Conservation (phyloP, 2,888 invertebrate genomes). For the Dicroscelio sp. region DNA sequence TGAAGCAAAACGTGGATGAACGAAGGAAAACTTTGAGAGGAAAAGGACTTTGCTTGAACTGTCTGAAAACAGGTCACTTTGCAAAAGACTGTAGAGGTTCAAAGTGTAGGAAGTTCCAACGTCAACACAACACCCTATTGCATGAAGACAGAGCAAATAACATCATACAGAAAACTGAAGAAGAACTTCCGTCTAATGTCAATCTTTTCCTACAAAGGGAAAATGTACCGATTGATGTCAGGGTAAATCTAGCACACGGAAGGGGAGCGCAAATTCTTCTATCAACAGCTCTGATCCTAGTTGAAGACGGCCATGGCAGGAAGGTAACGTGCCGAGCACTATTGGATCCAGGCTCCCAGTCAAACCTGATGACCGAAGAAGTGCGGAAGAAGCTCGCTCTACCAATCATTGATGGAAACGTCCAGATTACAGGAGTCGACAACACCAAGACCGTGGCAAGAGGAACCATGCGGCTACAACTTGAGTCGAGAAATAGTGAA, state of each 20-base stretch:
- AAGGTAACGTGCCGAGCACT: slow-evolving; percentile 48
- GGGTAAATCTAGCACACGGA: neutral
- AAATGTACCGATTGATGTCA: neutral
- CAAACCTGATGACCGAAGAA: slow-evolving; percentile 61
- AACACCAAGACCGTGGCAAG: neutral
- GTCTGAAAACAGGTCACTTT: slow-evolving; percentile 6
- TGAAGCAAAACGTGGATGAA: slow-evolving; percentile 10
- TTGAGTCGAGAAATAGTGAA: neutral
- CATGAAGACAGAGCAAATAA: neutral
- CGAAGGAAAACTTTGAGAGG: neutral
- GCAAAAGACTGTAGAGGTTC: slow-evolving; percentile 29
- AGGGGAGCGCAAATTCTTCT: neutral
- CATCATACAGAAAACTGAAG: neutral
- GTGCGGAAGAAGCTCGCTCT: slow-evolving; percentile 41
- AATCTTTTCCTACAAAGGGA: neutral
- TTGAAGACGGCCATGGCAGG: neutral
- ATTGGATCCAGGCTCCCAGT: slow-evolving; percentile 71
- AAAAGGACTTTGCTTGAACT: slow-evolving; percentile 32
- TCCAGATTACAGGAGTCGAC: neutral
- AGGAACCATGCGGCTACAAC: neutral
- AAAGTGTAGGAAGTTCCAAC: slow-evolving; percentile 24
- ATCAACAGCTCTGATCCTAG: neutral
- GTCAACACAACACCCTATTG: neutral
- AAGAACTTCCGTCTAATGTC: neutral
- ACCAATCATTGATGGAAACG: neutral